Percentiles rank a stretch among this genome's conserved stretches.
Conservation (phyloP, 2,113 vertebrate genomes). For the Theropithecus gelada region DNA sequence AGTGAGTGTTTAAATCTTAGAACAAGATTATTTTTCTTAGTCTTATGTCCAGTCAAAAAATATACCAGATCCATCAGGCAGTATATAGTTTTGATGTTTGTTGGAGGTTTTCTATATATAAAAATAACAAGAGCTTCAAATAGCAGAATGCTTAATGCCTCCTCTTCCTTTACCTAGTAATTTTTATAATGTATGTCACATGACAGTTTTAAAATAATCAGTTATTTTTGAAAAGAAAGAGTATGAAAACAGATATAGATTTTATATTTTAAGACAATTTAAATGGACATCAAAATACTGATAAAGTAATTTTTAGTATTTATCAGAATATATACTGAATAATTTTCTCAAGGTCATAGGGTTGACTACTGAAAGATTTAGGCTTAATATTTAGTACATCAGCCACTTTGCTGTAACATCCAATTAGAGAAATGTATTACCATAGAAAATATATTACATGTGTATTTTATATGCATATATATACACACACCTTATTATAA, state of each 20-base stretch:
- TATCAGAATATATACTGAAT: neutral
- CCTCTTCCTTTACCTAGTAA: neutral
- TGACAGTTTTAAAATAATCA: neutral
- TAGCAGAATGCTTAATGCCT: neutral
- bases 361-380: neutral
- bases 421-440: neutral
- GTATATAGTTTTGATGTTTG: neutral
- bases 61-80: neutral
- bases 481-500: neutral
- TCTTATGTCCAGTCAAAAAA: neutral
- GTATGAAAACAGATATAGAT: neutral
- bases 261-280: constrained; percentile 4
- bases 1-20: neutral
- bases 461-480: neutral
- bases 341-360: neutral
- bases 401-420: neutral
- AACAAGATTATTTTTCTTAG: neutral
- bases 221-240: neutral
- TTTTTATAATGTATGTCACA: neutral
- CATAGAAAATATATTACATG: neutral
- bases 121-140: neutral
- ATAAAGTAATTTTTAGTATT: neutral
- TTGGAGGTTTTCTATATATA: neutral
- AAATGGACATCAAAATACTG: neutral
- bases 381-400: neutral